Base-by-base conservation (phyloP, 2,797 vertebrate species). In the Apogon talboti region DNA sequence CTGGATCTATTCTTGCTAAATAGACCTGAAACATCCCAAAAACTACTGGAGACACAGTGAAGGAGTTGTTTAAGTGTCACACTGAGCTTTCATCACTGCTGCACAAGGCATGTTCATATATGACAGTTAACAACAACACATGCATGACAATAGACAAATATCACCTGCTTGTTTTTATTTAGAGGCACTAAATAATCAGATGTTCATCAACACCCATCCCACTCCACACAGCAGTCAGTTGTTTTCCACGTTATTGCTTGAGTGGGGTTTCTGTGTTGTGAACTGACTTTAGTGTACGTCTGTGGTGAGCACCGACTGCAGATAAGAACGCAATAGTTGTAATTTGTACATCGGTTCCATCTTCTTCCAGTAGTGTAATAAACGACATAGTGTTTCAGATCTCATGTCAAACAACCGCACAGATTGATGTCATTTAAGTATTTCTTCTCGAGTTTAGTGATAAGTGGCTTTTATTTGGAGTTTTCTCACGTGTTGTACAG, bases 381-480 rank as follows among this genome's bases (percentile, higher is more conserved):
- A 73, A 46, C 65, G 57, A 79, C 24, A 12, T 53, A 42, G 62
- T 64, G 74, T 80, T 81, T 72, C 14, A 68, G 74, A 55, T 66
- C 33, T 76, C 57, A 56, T 83, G 41, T 48, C 63, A 63, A 67
- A 37, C 54, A 79, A 71, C 47, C 1, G 74, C 87, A 88, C 85
- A 82, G 84, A 80, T 24, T 81, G 82, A 88, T 88, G 85, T 89
- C 84, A 83, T 76, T 81, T 73, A 56, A 71, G 58, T 66, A 78
- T 76, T 71, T 44, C 51, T 77, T 59, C 60, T 69, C 56, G 47
- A 78, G 59, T 76, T 73, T 3, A 10, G 15, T 55, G 18, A 53
- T 52, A 15, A 40, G 19, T 21, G 11, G 11, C 30, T 55, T 65
- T 74, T 44, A 41, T 57, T 76, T 58, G 14, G 28, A 68, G 66